Evolutionary conservation across 2,113 vertebrate species (phyloP), one percentile per base, ranked within the genome.

Genomic region (Hydrolagus affinis): DNA sequence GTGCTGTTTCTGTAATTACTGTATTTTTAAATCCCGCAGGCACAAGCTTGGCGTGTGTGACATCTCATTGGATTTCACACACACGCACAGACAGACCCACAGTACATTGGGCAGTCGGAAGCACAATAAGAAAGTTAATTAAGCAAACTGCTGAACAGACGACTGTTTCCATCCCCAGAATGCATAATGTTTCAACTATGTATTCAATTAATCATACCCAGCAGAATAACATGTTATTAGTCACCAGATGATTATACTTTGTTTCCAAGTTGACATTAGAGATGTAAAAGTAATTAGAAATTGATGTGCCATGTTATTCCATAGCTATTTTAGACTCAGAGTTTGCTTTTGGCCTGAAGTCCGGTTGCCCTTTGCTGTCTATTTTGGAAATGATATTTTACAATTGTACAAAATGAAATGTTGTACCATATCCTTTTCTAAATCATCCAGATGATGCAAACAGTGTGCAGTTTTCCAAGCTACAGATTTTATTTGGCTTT

Each of bases 221-320:
- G 74, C 56, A 59, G 74, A 7, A 59, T 59, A 59, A 59, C 75
- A 56, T 75, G 59, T 76, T 60, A 77, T 77, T 60, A 60, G 57
- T 59, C 75, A 60, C 44, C 57, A 77, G 75, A 77, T n/a, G 56
- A 77, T 60, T 77, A 77, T 44, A 77, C 3, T 59, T 77, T 77
- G 44, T 59, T 77, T 23, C 75, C 23, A 9, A 23, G 56, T n/a
- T 77, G 56, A 23, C n/a, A 23, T 60, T 21, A 56, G 75, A 57
- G 9, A 60, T 60, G n/a, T 60, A 59, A 60, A 77, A 77, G 21
- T 77, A 59, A 77, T 77, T 60, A 60, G 4, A 4, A n/a, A 57
- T 11, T 77, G 75, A 77, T 77, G 75, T 11, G 14, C 15, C 21
- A 69, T 69, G 12, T 19, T 70, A 25, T 70, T 11, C n/a, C 70